Evolutionary conservation across 2,797 vertebrate species (phyloP), one percentile per base, ranked within the genome.

Genomic region (Thripadectes ignobilis): DNA sequence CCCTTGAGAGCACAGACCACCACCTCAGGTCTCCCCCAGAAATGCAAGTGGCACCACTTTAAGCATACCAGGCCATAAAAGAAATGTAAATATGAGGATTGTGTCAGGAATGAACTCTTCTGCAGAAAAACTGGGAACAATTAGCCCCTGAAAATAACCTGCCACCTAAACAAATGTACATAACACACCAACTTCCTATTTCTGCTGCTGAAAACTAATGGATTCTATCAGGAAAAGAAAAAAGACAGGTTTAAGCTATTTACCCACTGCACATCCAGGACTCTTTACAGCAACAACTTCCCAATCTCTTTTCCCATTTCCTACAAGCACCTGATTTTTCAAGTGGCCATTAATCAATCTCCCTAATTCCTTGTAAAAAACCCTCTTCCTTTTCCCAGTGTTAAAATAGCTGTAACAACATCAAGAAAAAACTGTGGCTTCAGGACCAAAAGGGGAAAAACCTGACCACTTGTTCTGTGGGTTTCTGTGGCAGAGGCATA

Each of bases 371-470:
- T 65, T 68, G 23, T 16, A 39, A 85, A 66, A 89, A 48, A 12
- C 29, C 29, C 13, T 22, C 48, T 67, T 45, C 39, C 27, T 49
- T 88, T 88, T 72, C 34, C 55, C 36, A 78, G 41, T 22, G 41
- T 27, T 75, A 19, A 90, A 94, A n/a, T 36, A 74, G 29, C 9
- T 55, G 6, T 24, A 74, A 62, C 17, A 84, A 45, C 4, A 73
- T 19, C 0, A n/a, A 41, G 2, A 65, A 36, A 27, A 59, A 36
- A 12, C 12, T 0, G 18, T 21, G 32, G 18, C 38, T 71, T 39
- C 39, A 86, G 71, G 14, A 48, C 2, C 32, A 36, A 57, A 82
- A 30, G 1, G 3, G 15, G 16, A 15, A 57, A 69, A 49, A 20
- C 0, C 22, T 26, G 9, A 90, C 63, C 23, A 46, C 3, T 18